Percentiles rank a stretch among this genome's conserved stretches.
These are phyloP conservation scores for Hipposideros larvatus DNA, from an alignment of 2,797 vertebrate genomes.

Conservation along the genomic window DNA sequence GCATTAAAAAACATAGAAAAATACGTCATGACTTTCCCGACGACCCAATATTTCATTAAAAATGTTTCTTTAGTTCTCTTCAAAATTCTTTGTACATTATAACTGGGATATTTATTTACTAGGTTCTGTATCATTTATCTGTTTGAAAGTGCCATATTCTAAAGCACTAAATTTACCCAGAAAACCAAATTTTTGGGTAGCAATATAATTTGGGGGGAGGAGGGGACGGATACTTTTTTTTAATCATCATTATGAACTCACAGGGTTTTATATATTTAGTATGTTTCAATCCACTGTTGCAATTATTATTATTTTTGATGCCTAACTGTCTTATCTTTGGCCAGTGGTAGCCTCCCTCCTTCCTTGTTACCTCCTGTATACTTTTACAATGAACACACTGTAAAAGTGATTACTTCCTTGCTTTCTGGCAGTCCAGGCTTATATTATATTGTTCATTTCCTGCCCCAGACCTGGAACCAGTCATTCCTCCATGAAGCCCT, in stretches of 20 bases:
- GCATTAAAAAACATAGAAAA: no score
- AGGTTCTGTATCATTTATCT: background rate
- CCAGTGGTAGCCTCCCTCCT: background rate
- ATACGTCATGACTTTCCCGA: no score
- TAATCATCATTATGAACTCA: background rate
- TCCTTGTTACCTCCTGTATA: background rate
- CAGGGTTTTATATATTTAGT: background rate
- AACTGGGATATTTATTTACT: slow-evolving; percentile 1
- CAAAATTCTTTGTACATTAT: slow-evolving; percentile 21
- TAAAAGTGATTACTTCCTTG: background rate
- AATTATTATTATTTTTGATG: background rate
- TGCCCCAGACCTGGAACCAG: background rate
- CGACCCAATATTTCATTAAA: no score
- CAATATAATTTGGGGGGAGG: background rate
- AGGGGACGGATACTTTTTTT: background rate
- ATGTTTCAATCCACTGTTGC: background rate
- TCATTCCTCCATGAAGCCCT: background rate
- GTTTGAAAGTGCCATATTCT: background rate
- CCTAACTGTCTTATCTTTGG: background rate
- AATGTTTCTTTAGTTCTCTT: background rate
- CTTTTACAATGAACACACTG: background rate
- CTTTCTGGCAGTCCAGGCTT: background rate
- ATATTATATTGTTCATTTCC: background rate
- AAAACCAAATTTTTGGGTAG: background rate
- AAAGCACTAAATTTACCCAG: slow-evolving; percentile 8